Conservation (phyloP, 53 echinoderm and acorn worm species). For the Luidia sarsii region DNA sequence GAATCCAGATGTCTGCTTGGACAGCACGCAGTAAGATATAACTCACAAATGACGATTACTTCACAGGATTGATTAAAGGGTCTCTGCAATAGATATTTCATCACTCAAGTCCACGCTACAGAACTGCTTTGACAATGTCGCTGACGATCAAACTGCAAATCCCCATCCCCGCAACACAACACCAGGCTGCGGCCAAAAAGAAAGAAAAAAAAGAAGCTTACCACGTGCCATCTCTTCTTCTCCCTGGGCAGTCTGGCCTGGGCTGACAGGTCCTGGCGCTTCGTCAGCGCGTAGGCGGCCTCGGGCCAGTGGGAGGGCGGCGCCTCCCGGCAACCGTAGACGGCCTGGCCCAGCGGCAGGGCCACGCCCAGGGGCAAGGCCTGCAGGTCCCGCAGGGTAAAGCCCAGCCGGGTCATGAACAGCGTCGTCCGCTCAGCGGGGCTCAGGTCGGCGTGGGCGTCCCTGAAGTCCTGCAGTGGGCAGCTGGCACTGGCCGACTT, state of each 20-base stretch:
- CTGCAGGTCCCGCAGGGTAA: slow-evolving; percentile 71
- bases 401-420: slow-evolving; percentile 79
- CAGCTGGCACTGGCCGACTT: neutral
- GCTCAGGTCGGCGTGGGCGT: slow-evolving; percentile 56
- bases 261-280: slow-evolving; percentile 80
- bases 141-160: too few species aligned
- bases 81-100: too few species aligned
- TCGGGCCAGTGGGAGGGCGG: slow-evolving; percentile 91
- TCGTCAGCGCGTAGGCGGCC: slow-evolving; percentile 81
- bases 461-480: slow-evolving; percentile 53
- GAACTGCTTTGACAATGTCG: too few species aligned
- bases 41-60: too few species aligned
- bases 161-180: too few species aligned
- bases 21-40: too few species aligned
- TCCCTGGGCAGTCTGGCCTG: slow-evolving; percentile 72
- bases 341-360: slow-evolving; percentile 75
- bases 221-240: slow-evolving; percentile 47
- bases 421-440: slow-evolving; percentile 75
- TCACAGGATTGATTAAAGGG: too few species aligned
- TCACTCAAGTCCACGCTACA: too few species aligned
- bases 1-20: too few species aligned
- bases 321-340: slow-evolving; percentile 70
- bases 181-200: too few species aligned
- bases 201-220: too few species aligned
- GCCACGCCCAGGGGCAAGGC: slow-evolving; percentile 78